Percentiles rank a stretch among this genome's conserved stretches.
These are phyloP conservation scores for Catostomus latipinnis DNA, from an alignment of 2,797 vertebrate species.

Conservation along the genomic window DNA sequence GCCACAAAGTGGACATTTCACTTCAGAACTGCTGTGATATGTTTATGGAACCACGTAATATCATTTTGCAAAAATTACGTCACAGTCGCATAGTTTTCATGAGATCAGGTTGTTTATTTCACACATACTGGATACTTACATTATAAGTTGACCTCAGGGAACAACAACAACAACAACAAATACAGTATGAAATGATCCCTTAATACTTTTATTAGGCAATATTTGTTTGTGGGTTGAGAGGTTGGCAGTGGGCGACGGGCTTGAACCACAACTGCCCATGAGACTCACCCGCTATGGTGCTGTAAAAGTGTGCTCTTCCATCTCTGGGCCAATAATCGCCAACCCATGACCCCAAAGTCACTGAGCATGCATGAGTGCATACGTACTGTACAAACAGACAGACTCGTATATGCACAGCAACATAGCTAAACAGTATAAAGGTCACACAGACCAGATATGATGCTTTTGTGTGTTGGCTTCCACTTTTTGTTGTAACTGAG, in stretches of 20 bases:
- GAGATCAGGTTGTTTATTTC: no score
- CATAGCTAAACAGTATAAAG: neutral
- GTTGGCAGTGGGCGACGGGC: neutral
- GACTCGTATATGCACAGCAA: neutral
- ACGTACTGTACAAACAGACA: conserved; percentile 17
- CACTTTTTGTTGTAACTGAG: conserved; percentile 16
- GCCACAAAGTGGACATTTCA: no score
- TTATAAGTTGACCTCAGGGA: no score
- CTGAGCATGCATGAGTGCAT: neutral
- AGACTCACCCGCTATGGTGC: neutral
- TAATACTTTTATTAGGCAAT: neutral
- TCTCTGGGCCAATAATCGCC: neutral
- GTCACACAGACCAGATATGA: neutral
- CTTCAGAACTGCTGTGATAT: no score
- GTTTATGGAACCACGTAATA: no score
- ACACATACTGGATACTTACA: no score
- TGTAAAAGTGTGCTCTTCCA: conserved; percentile 12
- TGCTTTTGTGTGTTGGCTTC: neutral
- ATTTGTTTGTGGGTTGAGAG: neutral
- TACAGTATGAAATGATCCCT: no score
- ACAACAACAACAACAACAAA: no score
- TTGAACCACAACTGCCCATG: conserved; percentile 2
- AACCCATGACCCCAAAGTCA: conserved; percentile 4
- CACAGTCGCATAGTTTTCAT: no score
- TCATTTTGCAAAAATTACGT: no score